phyloP scores from a whole-genome alignment of 2,797 vertebrate genomes.

The Choloepus didactylus region DNA sequence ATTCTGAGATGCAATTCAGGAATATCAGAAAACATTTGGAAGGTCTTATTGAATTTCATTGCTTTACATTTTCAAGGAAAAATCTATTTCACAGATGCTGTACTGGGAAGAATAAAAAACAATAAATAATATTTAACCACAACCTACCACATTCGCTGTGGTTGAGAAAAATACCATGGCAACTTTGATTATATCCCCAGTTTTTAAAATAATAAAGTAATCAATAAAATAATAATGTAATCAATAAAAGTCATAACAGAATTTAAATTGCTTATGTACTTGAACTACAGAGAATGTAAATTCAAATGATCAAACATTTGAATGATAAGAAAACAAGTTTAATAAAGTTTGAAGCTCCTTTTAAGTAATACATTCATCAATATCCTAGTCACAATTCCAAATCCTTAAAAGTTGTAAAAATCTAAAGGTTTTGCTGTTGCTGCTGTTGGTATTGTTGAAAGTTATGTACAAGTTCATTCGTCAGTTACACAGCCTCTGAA shows the following conservation, averaged over 20 bases:
- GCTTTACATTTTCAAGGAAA: neutral
- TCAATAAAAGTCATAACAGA: neutral
- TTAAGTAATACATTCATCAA: neutral
- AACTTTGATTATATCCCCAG: neutral
- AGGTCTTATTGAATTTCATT: neutral
- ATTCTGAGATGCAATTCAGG: neutral
- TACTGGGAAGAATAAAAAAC: neutral
- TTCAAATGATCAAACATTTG: constrained; percentile 8
- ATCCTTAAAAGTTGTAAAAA: neutral
- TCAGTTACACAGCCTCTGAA: neutral
- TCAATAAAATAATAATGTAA: neutral
- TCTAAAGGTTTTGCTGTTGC: neutral
- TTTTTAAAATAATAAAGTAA: neutral
- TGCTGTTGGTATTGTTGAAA: neutral
- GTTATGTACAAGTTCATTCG: neutral
- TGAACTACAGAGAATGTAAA: neutral
- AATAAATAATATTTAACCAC: neutral
- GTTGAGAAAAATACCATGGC: neutral
- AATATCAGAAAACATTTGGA: neutral
- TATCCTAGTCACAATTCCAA: neutral
- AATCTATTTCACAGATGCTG: neutral
- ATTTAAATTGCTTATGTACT: neutral
- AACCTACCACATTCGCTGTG: neutral
- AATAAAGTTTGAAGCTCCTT: neutral
- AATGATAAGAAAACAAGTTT: neutral